These are phyloP conservation scores for Penaeus chinensis DNA, from an alignment of 1,140 invertebrate genomes.

Conservation along the genomic window DNA sequence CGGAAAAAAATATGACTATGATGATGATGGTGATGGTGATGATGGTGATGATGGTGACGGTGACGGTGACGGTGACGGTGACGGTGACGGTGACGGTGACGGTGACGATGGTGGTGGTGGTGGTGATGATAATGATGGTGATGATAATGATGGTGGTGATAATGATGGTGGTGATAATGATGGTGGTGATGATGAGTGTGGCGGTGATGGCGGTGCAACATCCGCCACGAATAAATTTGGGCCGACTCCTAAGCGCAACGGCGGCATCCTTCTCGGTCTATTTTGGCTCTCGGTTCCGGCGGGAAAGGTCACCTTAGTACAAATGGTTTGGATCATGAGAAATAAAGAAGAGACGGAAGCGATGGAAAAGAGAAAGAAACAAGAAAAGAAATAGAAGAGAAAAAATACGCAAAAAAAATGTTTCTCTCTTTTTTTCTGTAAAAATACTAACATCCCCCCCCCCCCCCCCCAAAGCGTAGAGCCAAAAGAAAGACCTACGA, in stretches of 20 bases:
- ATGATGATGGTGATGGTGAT: slow-evolving; percentile 65
- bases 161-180: slow-evolving; percentile 48
- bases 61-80: not conserved
- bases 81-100: not conserved
- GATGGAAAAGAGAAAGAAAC: too few species aligned
- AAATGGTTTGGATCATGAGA: not conserved
- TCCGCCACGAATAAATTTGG: too few species aligned
- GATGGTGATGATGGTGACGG: not conserved
- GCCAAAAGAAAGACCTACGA: too few species aligned
- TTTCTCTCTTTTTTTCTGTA: too few species aligned
- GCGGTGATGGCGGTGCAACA: too few species aligned
- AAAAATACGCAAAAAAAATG: too few species aligned
- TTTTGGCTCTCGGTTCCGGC: too few species aligned
- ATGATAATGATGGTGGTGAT: slow-evolving; percentile 53
- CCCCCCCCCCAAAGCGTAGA: too few species aligned
- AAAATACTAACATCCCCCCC: too few species aligned
- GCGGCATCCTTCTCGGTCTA: too few species aligned
- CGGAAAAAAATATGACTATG: slow-evolving; percentile 66
- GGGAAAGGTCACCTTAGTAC: not conserved
- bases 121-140: slow-evolving; percentile 52
- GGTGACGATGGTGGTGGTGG: slow-evolving; percentile 68
- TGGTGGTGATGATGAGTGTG: slow-evolving; percentile 25
- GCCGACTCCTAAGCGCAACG: too few species aligned
- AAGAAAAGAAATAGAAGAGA: too few species aligned
- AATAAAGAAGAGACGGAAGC: not conserved